Base-by-base conservation (phyloP, 2,113 vertebrate species). In the Laticauda colubrina region DNA sequence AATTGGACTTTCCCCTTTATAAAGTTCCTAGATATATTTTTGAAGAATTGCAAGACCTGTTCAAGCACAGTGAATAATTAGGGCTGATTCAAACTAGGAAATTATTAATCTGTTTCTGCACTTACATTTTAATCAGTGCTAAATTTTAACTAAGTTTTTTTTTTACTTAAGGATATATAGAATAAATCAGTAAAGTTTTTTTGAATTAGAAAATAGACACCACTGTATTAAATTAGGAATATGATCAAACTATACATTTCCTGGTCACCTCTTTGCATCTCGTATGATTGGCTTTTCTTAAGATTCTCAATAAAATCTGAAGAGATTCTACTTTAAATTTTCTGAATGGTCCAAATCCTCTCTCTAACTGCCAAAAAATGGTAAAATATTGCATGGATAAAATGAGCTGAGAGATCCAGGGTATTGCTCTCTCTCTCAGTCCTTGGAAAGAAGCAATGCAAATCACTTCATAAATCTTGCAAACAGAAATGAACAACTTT, bases 51-150 rank as follows among this genome's bases (percentile, higher is more conserved):
- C 43, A 59, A 85, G 29, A 18, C 54, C 81, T 51, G 12, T 81
- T 89, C n/a, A 56, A 92, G 39, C 29, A 48, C 5, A 12, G 85
- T 48, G 29, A 92, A 56, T 89, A 75, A 56, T 53, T 89, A 55
- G 10, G 12, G 39, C 23, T 56, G 21, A n/a, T 34, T 81, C 18
- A 45, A 20, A 89, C 34, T 45, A 89, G 59, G 10, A 89, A 51
- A 81, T 92, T 81, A 81, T 26, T 24, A 81, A 55, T 88, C 57
- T 92, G 24, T 75, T 75, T 88, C 91, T 56, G 61, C 34, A 59
- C 12, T 56, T 81, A 23, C 51, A 45, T 89, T 81, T 92, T 81
- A 55, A 81, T 92, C 51, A 89, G 23, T 23, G 75, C 15, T 55
- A 81, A 89, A 24, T n/a, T 26, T 89, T 43, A 92, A 75, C 18